phyloP scores from a whole-genome alignment of 2,888 invertebrate species.

The Creontiades dilutus region DNA sequence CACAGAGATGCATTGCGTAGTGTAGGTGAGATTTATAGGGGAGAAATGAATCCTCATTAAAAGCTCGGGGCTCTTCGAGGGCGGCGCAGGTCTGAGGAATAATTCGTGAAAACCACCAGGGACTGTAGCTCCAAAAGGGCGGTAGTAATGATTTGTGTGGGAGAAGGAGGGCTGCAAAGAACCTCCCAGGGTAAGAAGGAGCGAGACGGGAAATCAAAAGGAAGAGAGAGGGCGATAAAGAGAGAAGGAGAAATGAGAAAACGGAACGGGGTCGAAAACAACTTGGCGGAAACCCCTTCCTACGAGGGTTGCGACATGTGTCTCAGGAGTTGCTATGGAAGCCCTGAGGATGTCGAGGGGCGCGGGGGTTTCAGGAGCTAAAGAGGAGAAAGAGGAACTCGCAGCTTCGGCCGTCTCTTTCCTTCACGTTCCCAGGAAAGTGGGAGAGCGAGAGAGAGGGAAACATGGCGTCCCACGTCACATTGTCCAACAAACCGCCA shows the following conservation, averaged over 20 bases:
- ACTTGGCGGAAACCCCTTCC: constrained; percentile 51
- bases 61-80: background rate
- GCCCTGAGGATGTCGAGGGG: constrained; percentile 35
- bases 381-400: constrained; percentile 39
- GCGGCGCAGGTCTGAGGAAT: constrained; percentile 15
- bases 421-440: constrained; percentile 72
- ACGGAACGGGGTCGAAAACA: constrained; percentile 49
- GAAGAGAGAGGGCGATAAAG: constrained; percentile 27
- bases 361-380: constrained; percentile 54
- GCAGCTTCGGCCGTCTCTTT: constrained; percentile 54
- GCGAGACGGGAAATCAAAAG: constrained; percentile 19
- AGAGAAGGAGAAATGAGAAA: constrained; percentile 53
- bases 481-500: constrained; percentile 75
- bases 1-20: background rate
- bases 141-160: constrained; percentile 59
- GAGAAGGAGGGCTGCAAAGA: constrained; percentile 39
- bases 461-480: constrained; percentile 71
- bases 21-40: background rate
- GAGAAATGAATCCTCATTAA: background rate
- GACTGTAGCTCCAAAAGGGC: constrained; percentile 17
- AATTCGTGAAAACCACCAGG: constrained; percentile 19
- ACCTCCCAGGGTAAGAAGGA: constrained; percentile 33
- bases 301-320: constrained; percentile 72
- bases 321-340: constrained; percentile 72
- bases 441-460: constrained; percentile 47